A percentile compares a stretch with the other conserved stretches of the same genome.
Evolutionary conservation across 2,888 invertebrate species (phyloP).

Genomic region (Phania funesta): DNA sequence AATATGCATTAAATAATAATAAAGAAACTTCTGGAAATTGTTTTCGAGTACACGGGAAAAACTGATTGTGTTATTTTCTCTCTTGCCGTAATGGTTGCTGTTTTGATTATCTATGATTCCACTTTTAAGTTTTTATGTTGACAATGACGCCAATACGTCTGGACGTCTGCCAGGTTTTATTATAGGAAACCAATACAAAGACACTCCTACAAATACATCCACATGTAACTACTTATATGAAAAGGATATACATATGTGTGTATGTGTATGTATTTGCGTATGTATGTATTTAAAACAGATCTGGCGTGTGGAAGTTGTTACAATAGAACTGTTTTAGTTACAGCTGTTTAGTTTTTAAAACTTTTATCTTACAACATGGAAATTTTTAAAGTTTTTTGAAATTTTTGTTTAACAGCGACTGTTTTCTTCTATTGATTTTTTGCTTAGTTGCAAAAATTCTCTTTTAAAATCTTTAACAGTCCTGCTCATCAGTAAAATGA

Average conservation of each 20-base stretch:
- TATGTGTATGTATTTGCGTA: too few species aligned
- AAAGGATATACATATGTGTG: not conserved
- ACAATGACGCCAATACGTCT: slow-evolving; percentile 75
- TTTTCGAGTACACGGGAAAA: not conserved
- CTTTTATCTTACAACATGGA: too few species aligned
- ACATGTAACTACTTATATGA: not conserved
- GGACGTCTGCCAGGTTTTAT: slow-evolving; percentile 69
- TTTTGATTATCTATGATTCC: slow-evolving; percentile 19
- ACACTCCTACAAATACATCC: not conserved
- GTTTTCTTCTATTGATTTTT: too few species aligned
- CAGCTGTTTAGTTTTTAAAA: not conserved
- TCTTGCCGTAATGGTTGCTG: not conserved
- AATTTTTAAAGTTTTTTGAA: not conserved
- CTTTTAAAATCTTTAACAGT: too few species aligned
- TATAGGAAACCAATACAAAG: slow-evolving; percentile 27
- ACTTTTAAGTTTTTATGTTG: slow-evolving; percentile 68
- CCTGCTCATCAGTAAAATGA: not conserved
- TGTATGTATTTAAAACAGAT: not conserved
- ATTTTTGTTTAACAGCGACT: too few species aligned
- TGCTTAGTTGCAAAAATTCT: too few species aligned
- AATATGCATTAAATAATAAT: too few species aligned
- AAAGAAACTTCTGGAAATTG: not conserved
- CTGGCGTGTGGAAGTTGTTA: not conserved
- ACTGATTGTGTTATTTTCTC: not conserved
- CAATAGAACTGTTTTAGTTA: not conserved